Conservation (phyloP, 2,797 vertebrate genomes). For the Darevskia nairensis region DNA sequence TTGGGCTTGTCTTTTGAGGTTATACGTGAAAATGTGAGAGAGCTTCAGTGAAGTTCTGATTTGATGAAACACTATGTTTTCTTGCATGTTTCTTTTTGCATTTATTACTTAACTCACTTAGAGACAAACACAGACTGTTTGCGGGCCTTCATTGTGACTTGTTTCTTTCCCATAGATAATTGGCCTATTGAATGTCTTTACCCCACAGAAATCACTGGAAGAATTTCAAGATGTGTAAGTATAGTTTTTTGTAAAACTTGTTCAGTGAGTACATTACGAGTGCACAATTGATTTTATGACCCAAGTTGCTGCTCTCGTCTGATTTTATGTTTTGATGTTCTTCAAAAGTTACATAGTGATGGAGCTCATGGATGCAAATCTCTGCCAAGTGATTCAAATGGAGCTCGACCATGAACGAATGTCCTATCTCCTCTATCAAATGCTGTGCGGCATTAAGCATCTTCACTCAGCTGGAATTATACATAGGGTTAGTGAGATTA, state of each 20-base stretch:
- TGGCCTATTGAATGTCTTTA: slow-evolving; percentile 97
- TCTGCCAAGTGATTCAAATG: slow-evolving; percentile 99
- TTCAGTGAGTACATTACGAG: slow-evolving; percentile 6
- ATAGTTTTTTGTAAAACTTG: slow-evolving; percentile 38
- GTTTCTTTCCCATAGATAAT: slow-evolving; percentile 88
- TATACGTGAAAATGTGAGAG: neutral
- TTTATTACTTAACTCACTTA: neutral
- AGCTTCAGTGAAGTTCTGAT: neutral
- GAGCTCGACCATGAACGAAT: slow-evolving; percentile 97
- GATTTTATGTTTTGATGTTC: slow-evolving; percentile 53
- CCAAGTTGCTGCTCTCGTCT: slow-evolving; percentile 22
- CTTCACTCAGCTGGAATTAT: slow-evolving; percentile 99
- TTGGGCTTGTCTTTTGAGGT: neutral
- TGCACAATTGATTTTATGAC: neutral
- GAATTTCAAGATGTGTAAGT: slow-evolving; percentile 99
- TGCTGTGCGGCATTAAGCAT: slow-evolving; percentile 98
- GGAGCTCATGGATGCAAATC: slow-evolving; percentile 99
- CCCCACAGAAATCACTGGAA: slow-evolving; percentile 97
- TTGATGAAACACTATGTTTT: neutral
- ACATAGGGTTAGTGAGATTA: slow-evolving; percentile 89
- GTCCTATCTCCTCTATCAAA: slow-evolving; percentile 99
- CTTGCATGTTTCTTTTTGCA: neutral
- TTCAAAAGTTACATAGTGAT: slow-evolving; percentile 94
- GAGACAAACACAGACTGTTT: slow-evolving; percentile 32
- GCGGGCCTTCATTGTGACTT: slow-evolving; percentile 39